phyloP scores from a whole-genome alignment of 1,140 invertebrate species.

The Drosophila micromelanica region DNA sequence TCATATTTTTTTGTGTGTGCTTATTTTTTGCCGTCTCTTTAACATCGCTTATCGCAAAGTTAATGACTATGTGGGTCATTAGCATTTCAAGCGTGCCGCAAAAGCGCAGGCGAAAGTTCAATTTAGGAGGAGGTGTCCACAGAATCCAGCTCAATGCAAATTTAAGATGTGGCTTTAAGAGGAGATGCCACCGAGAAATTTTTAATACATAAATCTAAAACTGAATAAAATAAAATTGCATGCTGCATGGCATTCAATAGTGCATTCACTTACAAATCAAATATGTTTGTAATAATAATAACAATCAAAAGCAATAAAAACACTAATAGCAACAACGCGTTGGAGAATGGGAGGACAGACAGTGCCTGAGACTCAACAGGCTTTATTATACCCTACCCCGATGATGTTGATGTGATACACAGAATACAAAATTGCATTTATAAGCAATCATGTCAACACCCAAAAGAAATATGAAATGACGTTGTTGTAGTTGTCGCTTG shows the following conservation, averaged over 20 bases:
- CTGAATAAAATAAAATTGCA: neutral
- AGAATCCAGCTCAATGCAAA: constrained; percentile 3
- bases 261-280: constrained; percentile 61
- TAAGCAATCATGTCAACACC: constrained; percentile 80
- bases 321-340: constrained; percentile 1
- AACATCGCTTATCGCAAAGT: constrained; percentile 65
- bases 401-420: constrained; percentile 60
- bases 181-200: neutral
- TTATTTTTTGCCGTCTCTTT: constrained; percentile 39
- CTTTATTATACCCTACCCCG: neutral
- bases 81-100: constrained; percentile 56
- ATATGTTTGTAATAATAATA: constrained; percentile 78
- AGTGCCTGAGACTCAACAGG: constrained; percentile 5
- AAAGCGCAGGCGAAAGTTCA: constrained; percentile 19
- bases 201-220: neutral
- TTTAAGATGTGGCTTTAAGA: constrained; percentile 18
- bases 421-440: constrained; percentile 75
- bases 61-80: constrained; percentile 77
- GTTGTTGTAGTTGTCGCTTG: constrained; percentile 33
- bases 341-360: neutral
- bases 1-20: constrained; percentile 15
- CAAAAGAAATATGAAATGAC: constrained; percentile 63
- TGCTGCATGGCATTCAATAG: constrained; percentile 45
- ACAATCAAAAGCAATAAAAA: constrained; percentile 69
- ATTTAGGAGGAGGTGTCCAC: too few relatives aligned